Conservation (phyloP, 1,140 invertebrate species). For the Paraescarpia echinospica region DNA sequence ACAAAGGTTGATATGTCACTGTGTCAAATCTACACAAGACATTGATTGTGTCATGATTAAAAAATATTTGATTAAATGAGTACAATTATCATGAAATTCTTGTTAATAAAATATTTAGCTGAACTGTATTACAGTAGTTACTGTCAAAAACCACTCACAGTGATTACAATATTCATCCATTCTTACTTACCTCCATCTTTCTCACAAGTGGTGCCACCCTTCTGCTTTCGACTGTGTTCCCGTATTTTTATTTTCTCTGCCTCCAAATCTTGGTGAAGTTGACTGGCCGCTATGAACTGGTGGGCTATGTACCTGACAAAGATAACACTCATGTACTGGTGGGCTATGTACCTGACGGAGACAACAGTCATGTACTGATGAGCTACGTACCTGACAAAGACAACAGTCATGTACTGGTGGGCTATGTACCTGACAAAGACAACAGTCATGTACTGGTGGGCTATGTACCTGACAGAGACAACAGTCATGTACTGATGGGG, state of each 20-base stretch:
- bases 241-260: conserved; percentile 57
- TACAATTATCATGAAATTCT: not conserved
- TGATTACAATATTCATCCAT: not conserved
- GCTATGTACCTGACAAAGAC: conserved; percentile 13
- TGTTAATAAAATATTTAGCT: not conserved
- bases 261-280: conserved; percentile 34
- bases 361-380: no score
- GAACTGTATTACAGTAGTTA: not conserved
- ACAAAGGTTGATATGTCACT: not conserved
- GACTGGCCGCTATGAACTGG: conserved; percentile 41
- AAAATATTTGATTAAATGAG: no score
- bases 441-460: no score
- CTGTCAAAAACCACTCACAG: not conserved
- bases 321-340: not conserved
- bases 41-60: no score
- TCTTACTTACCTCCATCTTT: not conserved
- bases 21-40: not conserved
- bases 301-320: conserved; percentile 50
- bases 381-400: no score
- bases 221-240: conserved; percentile 16
- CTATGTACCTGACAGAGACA: no score
- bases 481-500: no score
- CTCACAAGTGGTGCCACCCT: not conserved
- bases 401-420: conserved; percentile 8
- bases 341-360: no score